phyloP scores from a whole-genome alignment of 1,140 invertebrate species.

The Orussus abietinus region DNA sequence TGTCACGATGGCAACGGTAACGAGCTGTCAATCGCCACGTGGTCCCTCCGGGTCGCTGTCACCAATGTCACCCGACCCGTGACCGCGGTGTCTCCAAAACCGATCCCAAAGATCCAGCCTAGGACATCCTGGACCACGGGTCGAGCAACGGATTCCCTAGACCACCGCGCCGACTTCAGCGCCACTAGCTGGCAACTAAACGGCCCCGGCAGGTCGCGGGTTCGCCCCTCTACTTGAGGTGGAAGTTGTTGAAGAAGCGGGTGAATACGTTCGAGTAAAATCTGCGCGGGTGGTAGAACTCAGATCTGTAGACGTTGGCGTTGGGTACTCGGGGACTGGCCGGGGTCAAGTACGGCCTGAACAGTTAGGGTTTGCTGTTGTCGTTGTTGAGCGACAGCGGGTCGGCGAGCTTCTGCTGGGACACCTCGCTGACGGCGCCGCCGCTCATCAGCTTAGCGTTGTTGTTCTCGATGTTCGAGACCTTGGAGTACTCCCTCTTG shows the following conservation, averaged over 20 bases:
- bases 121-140: too few relatives aligned
- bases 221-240: slow-evolving; percentile 36
- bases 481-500: slow-evolving; percentile 50
- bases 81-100: too few relatives aligned
- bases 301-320: slow-evolving; percentile 31
- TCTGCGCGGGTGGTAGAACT: slow-evolving; percentile 38
- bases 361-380: slow-evolving; percentile 53
- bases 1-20: too few relatives aligned
- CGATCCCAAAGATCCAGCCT: too few relatives aligned
- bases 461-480: slow-evolving; percentile 47
- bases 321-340: slow-evolving; percentile 18
- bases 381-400: slow-evolving; percentile 54
- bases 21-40: too few relatives aligned
- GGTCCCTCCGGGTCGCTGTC: too few relatives aligned
- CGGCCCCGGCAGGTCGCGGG: too few relatives aligned
- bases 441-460: slow-evolving; percentile 51
- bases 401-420: slow-evolving; percentile 41
- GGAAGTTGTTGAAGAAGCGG: slow-evolving; percentile 47
- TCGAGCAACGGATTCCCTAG: too few relatives aligned
- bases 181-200: too few relatives aligned
- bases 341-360: slow-evolving; percentile 48
- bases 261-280: slow-evolving; percentile 47
- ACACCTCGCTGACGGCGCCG: slow-evolving; percentile 41
- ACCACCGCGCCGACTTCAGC: too few relatives aligned
- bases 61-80: too few relatives aligned